Base-by-base conservation (phyloP, 2,797 vertebrate genomes). In the Ctenosaura bakeri region DNA sequence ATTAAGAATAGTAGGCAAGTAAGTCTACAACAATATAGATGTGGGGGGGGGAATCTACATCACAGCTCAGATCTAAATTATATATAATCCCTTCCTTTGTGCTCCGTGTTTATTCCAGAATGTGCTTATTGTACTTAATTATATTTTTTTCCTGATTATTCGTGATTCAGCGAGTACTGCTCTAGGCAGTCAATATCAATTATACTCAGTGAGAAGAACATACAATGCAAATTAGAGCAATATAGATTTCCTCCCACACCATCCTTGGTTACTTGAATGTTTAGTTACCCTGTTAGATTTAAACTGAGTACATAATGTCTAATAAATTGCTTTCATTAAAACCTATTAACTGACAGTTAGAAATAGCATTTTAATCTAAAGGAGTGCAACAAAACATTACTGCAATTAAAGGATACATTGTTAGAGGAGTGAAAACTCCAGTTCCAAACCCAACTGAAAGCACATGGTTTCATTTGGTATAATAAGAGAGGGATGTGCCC, bases 171-270 rank as follows among this genome's bases (percentile, higher is more conserved):
- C 94, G 91, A 96, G 95, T 93, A 93, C 92, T 92, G 95, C 97
- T 97, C 96, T 95, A 97, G 94, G 96, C 96, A 97, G 96, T 97
- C 97, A 96, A 96, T 97, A 97, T 95, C 96, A 97, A 97, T 98
- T 97, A 97, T 93, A 95, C 95, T 96, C 96, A 95, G 93, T 96
- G 94, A 97, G 95, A 97, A 96, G 96, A 97, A 96, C 96, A 95
- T 94, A 97, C 95, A 96, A 97, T 96, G 97, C 97, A 97, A 97
- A 97, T 97, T 97, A 97, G 94, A 97, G 95, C 85, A 91, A 96
- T 97, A 97, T 96, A 97, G 97, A 97, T 97, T 96, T 96, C 12
- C 88, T 94, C 73, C 93, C 93, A 88, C 86, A 86, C 81, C 81
- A 69, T 90, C 81, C 90, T 88, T 95, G 92, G 95, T 96, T 96